Evolutionary conservation across 2,797 vertebrate genomes (phyloP), one percentile per base, ranked within the genome.

Genomic region (Dromococcyx pavoninus): DNA sequence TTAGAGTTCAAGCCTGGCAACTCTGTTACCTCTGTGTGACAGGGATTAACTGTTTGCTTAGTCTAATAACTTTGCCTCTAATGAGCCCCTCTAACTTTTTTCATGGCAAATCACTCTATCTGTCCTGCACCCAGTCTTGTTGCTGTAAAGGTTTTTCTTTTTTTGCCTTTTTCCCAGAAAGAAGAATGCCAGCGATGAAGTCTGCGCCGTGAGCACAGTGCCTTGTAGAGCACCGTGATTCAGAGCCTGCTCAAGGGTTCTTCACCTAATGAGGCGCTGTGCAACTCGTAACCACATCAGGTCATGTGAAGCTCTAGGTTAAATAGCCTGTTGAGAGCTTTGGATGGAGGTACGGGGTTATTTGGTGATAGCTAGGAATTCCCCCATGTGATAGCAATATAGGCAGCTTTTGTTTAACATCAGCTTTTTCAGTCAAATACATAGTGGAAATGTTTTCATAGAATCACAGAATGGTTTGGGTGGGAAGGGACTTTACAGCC

Each of bases 31-130:
- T 88, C 92, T 96, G 66, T 93, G 96, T 97, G 95, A 96, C 93
- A 94, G 88, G 95, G 93, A 94, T 97, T 97, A 96, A 93, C 94
- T 93, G 80, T 96, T 96, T 95, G 90, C 96, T 89, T 96, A 82
- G 92, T 90, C 96, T 94, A 94, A 97, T 95, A 96, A 96, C 91
- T 97, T 96, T 95, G 71, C 84, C 35, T 88, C 77, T 97, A 97
- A 97, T 95, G 92, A 96, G 84, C 62, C 67, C 27, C 17, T 91
- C 76, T 41, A 91, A 89, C 65, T 65, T 96, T 95, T 92, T 91
- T 56, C 85, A 32, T 25, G n/a, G 75, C 88, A 91, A 94, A 96
- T 92, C 88, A 91, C 81, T 87, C 43, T 4, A 46, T 93, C 90
- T 92, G 86, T 96, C 88, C 89, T 74, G 79, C n/a, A 37, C 79